Evolutionary conservation across 2,797 vertebrate species (phyloP), one percentile per base, ranked within the genome.

Genomic region (Cynodonichthys magdalenae): DNA sequence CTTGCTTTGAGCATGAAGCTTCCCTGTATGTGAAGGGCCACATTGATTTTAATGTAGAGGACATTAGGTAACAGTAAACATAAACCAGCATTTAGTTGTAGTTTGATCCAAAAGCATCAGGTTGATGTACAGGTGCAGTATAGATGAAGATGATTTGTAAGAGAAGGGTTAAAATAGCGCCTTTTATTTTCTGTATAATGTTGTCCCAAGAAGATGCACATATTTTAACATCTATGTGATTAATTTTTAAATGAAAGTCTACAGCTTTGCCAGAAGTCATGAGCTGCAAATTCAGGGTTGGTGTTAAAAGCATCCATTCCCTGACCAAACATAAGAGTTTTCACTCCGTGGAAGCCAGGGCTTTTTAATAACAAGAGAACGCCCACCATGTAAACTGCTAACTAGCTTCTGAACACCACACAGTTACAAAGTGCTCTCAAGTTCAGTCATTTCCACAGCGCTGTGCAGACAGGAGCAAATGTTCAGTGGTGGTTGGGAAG

Each of bases 401-500:
- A 31, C 31, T 31, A 31, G 12, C 36, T 39, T 7, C 36, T 39
- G 3, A 14, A 12, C 11, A 18, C 9, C n/a, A 48, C 20, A 36
- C 27, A 66, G 64, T 66, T 53, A 27, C 49, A 28, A 28, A 29
- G 27, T 28, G 27, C 15, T 17, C 6, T 51, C 24, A 6, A 49
- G 48, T 27, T 49, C 19, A 49, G 14, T 24, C 20, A 4, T 49
- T 49, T 49, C 48, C 20, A 27, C 4, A 27, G 12, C 20, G 24
- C 19, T 17, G 15, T 15, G 29, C 15, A 17, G 27, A 29, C 15
- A 9, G 42, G 48, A 56, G 46, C 58, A 55, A 53, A 65, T 63
- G 47, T 65, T 65, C 66, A 75, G 71, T 80, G 75, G 59, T 57
- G 29, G 29, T 15, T 42, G 62, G 58, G 15, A 48, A 61, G 55